A percentile compares a stretch with the other conserved stretches of the same genome.
phyloP scores from a whole-genome alignment of 2,113 vertebrate species.

The Tyrannus savana region DNA sequence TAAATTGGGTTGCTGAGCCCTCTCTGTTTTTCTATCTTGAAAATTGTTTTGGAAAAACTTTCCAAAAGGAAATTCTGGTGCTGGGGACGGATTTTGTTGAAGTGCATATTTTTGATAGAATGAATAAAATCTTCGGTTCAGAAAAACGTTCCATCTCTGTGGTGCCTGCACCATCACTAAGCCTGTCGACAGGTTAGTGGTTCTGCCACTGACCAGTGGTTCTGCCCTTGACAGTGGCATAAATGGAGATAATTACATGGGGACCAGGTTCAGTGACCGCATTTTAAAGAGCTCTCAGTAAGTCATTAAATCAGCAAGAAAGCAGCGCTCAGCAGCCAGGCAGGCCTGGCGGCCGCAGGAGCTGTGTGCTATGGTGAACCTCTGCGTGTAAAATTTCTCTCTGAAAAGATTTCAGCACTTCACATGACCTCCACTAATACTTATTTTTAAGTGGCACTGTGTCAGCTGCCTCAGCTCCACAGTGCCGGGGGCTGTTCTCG shows the following conservation, averaged over 20 bases:
- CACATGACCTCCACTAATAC: constrained; percentile 1
- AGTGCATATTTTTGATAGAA: background rate
- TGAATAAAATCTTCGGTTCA: background rate
- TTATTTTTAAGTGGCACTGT: background rate
- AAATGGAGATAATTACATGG: background rate
- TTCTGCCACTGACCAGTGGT: background rate
- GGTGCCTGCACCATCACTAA: background rate
- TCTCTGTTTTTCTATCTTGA: background rate
- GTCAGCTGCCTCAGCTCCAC: background rate
- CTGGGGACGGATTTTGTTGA: background rate
- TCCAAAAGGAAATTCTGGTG: background rate
- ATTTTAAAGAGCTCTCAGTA: background rate
- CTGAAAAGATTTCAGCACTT: background rate
- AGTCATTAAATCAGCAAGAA: constrained; percentile 17
- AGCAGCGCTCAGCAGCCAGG: background rate
- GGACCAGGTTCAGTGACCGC: background rate
- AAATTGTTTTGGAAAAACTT: background rate
- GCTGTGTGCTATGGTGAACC: background rate
- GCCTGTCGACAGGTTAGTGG: background rate
- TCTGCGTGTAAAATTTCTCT: background rate
- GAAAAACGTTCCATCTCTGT: background rate
- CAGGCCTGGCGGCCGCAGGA: background rate
- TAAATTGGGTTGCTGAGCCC: background rate
- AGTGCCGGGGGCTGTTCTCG: background rate
- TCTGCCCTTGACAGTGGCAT: background rate